Percentiles rank a stretch among this genome's conserved stretches.
Evolutionary conservation across 2,888 invertebrate species (phyloP).

Genomic region (Crossocerus cetratus): DNA sequence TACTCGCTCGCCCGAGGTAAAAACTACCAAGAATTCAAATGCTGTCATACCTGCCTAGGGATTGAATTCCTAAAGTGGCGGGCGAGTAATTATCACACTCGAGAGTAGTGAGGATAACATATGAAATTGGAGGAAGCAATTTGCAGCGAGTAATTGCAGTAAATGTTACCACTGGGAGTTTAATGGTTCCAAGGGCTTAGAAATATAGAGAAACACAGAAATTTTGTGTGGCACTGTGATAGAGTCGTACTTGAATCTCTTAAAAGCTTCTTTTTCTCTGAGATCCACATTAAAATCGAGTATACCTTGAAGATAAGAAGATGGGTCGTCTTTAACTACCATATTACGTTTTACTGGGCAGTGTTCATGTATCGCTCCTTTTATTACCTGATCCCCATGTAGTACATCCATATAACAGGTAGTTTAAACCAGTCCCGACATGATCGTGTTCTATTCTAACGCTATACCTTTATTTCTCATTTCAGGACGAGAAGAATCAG

Average conservation of each 20-base stretch:
- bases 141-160: no score
- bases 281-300: not conserved
- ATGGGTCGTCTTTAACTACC: not conserved
- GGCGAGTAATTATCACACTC: no score
- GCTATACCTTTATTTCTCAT: constrained; percentile 49
- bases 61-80: no score
- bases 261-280: no score
- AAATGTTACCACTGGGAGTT: no score
- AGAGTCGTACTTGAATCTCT: no score
- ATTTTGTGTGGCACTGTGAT: no score
- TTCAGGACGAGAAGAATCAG: constrained; percentile 99
- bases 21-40: not conserved
- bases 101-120: no score
- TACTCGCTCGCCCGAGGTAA: not conserved
- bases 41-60: not conserved
- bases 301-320: not conserved
- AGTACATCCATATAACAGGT: not conserved
- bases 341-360: not conserved
- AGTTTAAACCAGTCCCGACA: not conserved
- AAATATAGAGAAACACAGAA: no score
- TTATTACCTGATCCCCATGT: not conserved
- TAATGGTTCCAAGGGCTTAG: no score
- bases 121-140: no score
- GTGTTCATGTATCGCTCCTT: not conserved
- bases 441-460: not conserved